Evolutionary conservation across 2,888 invertebrate genomes (phyloP), one percentile per base, ranked within the genome.

Genomic region (Caenorhabditis sp.): DNA sequence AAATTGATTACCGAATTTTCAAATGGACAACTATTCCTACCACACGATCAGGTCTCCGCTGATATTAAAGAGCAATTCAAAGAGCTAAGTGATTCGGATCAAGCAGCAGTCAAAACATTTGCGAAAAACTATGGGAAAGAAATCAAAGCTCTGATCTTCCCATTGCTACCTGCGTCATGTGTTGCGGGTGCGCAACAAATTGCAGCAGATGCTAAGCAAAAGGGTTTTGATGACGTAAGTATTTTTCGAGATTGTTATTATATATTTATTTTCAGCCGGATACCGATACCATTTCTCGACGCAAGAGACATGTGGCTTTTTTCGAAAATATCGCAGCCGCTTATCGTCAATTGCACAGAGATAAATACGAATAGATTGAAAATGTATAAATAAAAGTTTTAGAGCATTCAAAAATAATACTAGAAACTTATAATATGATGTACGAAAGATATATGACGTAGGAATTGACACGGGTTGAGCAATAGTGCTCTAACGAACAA

Each of bases 91-190:
- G 69, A 72, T 0, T 63, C 63, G 5, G 80, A 75, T 56, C 67
- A 63, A 57, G 12, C 65, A 4, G 67, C 65, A 10, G 61, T 76
- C 36, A 73, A 67, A 23, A 70, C 70, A 5, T 50, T 80, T 23
- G 70, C 69, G 7, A 71, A 74, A 59, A 61, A 67, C 17, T 71
- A 69, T 57, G 69, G 67, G 36, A 67, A 77, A 27, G 61, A 73
- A 38, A 68, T 73, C 61, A 76, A 72, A 59, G 64, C 65, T 0
- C 63, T 71, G 0, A 59, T 73, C 5, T 31, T 69, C 17, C 73
- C 73, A 52, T 38, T 66, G 0, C 60, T 73, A 1, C 70, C 72
- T 8, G 54, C 57, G 2, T 27, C 61, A 43, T 70, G 74, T 59
- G 67, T 62, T 50, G 26, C 63, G 0, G 63, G 38, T 1, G 38